Base-by-base conservation (phyloP, 2,113 vertebrate species). In the Phyllopteryx taeniolatus region DNA sequence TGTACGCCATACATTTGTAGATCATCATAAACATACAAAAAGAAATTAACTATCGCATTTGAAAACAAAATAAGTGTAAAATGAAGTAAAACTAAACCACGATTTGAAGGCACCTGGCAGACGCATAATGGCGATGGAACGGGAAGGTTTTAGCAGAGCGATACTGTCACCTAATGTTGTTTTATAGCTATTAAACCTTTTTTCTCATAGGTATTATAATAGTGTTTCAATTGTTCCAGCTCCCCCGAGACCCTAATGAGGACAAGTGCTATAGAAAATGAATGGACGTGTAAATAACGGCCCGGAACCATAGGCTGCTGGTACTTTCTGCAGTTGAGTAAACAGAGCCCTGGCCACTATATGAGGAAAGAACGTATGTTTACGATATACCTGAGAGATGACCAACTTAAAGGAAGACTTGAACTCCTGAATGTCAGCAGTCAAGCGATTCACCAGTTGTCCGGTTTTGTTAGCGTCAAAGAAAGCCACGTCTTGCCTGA, bases 351-450 rank as follows among this genome's bases (percentile, higher is more conserved):
- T 6, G 10, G 5, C 27, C 61, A 42, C 8, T 9, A n/a, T 20
- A 43, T n/a, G 61, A 63, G 35, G 61, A 63, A 35, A 63, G 1
- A 39, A 5, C 5, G 17, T 20, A 43, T n/a, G n/a, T 27, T 47
- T 62, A n/a, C n/a, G 27, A 20, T 77, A 67, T 85, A 98, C 96
- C 95, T 97, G 96, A 72, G 96, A 96, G 79, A 98, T 88, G 71
- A 95, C 92, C 17, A 98, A 83, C 76, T 98, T 98, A 90, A 99
- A 99, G 57, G 96, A 96, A 0, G 97, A 98, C 72, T 99, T 99
- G 81, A 99, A 98, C 79, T 98, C 97, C 82, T 98, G 97, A 85
- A 98, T 94, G 51, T 99, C 97, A 0, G 95, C 79, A 0, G 96
- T 98, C 86, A 99, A 85, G 9, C 96, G 93, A 8, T 93, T 93